Evolutionary conservation across 2,888 invertebrate genomes (phyloP), one percentile per base, ranked within the genome.

Genomic region (Fissipunctia ypsillon): DNA sequence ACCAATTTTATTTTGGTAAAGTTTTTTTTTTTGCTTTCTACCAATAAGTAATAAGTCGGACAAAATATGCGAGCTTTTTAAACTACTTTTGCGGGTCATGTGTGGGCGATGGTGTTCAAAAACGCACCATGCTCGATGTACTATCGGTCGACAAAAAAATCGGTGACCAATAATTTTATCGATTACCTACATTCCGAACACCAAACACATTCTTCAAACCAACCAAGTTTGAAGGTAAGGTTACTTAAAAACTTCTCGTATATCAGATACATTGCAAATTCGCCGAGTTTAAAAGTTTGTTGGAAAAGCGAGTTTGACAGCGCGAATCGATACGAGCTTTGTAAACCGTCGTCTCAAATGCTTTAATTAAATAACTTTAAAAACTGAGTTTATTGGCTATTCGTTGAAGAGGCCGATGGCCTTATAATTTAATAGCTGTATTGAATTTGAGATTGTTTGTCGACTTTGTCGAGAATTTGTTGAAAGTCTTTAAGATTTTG

Each of bases 261-360:
- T 74, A 76, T 79, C 72, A 81, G 78, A 84, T 86, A 83, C 84
- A 83, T 88, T 83, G 84, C 80, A 88, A 89, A 87, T 89, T 81
- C 80, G 73, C 45, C 70, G 83, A 86, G 77, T 86, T 85, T 63
- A 9, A 45, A 72, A 83, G 79, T 75, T 80, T 71, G 69, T 75
- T 73, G 43, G 54, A 73, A 70, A 76, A 81, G 50, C 31, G 48
- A 73, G 56, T 64, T 81, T 73, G 61, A 66, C 68, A 78, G 63
- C 66, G 69, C 54, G 66, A 83, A 84, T 84, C 84, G 76, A 81
- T 87, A 69, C 31, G 22, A 68, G 57, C 59, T 73, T 28, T 63
- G 61, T 60, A 65, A 74, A 48, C 68, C 43, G 38, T 73, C 61
- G 48, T 50, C 59, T 82, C 25, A 31, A 71, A 80, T 71, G 28